These are phyloP conservation scores for Brachynemurus nebulosus DNA, from an alignment of 2,888 invertebrate genomes.

Conservation along the genomic window DNA sequence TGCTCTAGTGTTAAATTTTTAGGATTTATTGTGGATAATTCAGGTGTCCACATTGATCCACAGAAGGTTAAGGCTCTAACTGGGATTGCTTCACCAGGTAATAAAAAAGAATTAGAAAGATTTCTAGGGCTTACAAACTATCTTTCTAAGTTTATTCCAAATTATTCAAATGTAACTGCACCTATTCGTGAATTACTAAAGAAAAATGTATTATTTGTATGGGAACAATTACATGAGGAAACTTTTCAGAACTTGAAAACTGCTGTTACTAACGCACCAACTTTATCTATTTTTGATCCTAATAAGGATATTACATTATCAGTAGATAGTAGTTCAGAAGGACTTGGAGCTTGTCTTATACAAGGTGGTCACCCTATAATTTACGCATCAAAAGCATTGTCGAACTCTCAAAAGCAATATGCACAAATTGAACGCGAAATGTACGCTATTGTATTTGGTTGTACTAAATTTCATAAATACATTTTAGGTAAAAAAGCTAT, in stretches of 20 bases:
- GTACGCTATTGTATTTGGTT: not conserved
- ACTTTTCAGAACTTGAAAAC: not conserved
- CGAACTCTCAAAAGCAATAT: not conserved
- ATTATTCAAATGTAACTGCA: not conserved
- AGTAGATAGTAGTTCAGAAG: not conserved
- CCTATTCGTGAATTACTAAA: not conserved
- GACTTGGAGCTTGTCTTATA: not conserved
- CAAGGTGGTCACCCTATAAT: not conserved
- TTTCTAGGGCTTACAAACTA: not conserved
- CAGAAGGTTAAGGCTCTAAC: not conserved
- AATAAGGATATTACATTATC: not conserved
- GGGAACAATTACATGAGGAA: not conserved
- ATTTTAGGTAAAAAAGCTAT: not conserved
- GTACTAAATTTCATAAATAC: not conserved
- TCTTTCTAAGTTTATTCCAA: not conserved
- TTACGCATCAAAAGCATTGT: not conserved
- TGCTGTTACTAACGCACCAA: not conserved
- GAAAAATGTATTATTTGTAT: not conserved
- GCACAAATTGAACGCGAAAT: not conserved
- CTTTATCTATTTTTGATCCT: not conserved
- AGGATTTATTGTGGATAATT: not conserved
- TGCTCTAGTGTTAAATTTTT: not conserved
- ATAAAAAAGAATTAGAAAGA: not conserved
- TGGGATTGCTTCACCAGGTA: not conserved
- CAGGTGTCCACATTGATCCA: not conserved